Conservation (phyloP, 2,888 invertebrate species). For the Rambutsinella grinnellia region DNA sequence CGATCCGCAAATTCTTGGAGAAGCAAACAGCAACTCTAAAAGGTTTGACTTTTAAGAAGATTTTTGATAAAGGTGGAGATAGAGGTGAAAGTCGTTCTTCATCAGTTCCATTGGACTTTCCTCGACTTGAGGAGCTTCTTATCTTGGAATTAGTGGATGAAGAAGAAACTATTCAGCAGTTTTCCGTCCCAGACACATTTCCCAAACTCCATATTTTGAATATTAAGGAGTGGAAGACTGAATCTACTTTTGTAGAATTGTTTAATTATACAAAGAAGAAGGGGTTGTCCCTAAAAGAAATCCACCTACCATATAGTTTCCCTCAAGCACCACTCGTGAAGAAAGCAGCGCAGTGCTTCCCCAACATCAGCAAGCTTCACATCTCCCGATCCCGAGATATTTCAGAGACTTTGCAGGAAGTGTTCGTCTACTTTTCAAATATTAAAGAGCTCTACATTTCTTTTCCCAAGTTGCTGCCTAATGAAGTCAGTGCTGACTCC, state of each 20-base stretch:
- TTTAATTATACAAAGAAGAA: constrained; percentile 6
- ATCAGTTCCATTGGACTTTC: constrained; percentile 32
- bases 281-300: background rate
- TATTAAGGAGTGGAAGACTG: constrained; percentile 40
- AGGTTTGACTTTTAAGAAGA: constrained; percentile 8
- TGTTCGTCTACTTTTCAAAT: background rate
- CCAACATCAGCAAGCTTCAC: background rate
- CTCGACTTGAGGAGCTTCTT: constrained; percentile 22
- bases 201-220: constrained; percentile 35
- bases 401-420: background rate
- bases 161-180: constrained; percentile 26
- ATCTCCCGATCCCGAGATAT: background rate
- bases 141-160: constrained; percentile 36
- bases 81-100: constrained; percentile 16
- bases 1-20: constrained; percentile 9
- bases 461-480: background rate
- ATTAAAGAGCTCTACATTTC: background rate
- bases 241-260: constrained; percentile 3
- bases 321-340: background rate
- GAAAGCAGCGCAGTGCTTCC: background rate
- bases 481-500: background rate
- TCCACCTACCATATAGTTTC: background rate
- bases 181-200: constrained; percentile 39
- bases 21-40: constrained; percentile 24
- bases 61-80: constrained; percentile 24